Evolutionary conservation across 2,797 vertebrate genomes (phyloP).

Genomic region (Poecilia picta): DNA sequence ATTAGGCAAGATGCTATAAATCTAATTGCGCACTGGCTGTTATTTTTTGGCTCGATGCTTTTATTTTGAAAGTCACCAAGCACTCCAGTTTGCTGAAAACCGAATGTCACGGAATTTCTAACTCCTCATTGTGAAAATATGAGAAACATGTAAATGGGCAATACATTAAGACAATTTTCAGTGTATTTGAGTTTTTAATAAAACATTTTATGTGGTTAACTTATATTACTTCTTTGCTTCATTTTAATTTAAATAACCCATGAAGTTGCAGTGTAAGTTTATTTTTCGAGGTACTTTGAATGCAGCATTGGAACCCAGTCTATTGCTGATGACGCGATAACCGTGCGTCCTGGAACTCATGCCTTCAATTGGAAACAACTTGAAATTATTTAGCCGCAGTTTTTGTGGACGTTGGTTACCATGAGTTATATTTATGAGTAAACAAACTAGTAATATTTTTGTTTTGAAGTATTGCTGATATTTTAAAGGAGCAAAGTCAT

Average conservation of each 20-base stretch:
- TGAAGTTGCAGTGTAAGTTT: background rate
- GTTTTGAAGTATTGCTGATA: background rate
- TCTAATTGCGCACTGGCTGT: background rate
- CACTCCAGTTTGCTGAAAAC: background rate
- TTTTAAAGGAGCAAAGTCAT: background rate
- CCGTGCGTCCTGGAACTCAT: conserved; percentile 38
- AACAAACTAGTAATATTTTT: background rate
- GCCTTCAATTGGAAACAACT: background rate
- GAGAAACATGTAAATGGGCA: background rate
- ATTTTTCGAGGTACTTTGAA: background rate
- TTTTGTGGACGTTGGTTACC: background rate
- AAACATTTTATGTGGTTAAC: rapidly evolving
- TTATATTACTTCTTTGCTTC: background rate
- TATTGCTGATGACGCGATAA: conserved; percentile 43
- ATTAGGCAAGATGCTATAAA: no score
- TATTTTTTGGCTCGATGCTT: rapidly evolving
- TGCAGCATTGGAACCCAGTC: conserved; percentile 26
- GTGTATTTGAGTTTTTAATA: background rate
- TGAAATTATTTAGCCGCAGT: background rate
- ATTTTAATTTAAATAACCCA: background rate
- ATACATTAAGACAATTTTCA: background rate
- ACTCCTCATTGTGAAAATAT: background rate
- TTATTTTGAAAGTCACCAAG: conserved; percentile 22
- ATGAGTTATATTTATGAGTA: conserved; percentile 2
- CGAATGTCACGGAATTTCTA: background rate